Conservation (phyloP, 2,113 vertebrate genomes). For the Lycaon pictus region DNA sequence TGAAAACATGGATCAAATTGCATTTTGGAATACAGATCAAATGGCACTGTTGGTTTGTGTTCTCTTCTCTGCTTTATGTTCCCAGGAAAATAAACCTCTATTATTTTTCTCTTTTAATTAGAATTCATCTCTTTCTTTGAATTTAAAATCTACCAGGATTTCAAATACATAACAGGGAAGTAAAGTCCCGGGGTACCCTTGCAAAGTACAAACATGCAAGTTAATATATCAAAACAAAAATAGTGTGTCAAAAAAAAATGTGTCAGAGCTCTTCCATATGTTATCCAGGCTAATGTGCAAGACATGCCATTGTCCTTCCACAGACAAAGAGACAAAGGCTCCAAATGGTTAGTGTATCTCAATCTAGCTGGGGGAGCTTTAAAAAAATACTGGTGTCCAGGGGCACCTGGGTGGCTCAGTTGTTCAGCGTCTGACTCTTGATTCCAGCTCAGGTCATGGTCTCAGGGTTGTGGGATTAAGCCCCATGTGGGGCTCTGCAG, state of each 20-base stretch:
- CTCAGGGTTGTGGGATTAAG: background rate
- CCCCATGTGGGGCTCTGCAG: background rate
- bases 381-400: background rate
- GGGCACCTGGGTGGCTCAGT: background rate
- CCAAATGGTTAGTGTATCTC: background rate
- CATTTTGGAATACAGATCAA: background rate
- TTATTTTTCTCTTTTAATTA: slow-evolving; percentile 42
- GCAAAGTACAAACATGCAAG: background rate
- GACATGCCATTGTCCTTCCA: background rate
- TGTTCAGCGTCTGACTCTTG: background rate
- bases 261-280: background rate
- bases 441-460: background rate
- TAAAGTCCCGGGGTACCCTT: background rate
- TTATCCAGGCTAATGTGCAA: background rate
- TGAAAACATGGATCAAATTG: background rate
- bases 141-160: background rate
- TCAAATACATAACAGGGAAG: slow-evolving; percentile 11
- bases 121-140: slow-evolving; percentile 59
- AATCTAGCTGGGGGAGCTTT: background rate
- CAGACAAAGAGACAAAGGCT: background rate
- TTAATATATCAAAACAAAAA: slow-evolving; percentile 20
- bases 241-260: background rate
- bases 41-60: background rate
- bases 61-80: background rate
- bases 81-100: background rate